These are phyloP conservation scores for Leucoraja erinaceus DNA, from an alignment of 2,113 vertebrate genomes.

Conservation along the genomic window DNA sequence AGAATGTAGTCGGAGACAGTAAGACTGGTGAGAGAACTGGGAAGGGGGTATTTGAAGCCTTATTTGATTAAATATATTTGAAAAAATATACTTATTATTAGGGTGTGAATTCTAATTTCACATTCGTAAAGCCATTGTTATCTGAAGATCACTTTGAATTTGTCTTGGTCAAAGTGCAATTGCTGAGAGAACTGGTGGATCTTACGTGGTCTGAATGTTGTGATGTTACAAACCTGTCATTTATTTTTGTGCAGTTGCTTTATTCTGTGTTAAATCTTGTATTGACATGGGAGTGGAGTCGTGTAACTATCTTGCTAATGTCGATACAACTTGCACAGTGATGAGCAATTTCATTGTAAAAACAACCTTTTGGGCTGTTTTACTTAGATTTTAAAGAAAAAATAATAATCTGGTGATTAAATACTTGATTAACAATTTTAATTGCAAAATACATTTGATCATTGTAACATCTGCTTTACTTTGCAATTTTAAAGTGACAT, in stretches of 20 bases:
- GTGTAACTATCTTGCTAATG: background rate
- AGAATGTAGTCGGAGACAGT: no score
- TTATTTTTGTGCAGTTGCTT: slow-evolving; percentile 3
- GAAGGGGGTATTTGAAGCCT: no score
- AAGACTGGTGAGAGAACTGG: no score
- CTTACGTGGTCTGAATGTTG: background rate
- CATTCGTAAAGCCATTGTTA: background rate
- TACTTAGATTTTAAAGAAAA: background rate
- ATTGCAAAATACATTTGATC: background rate
- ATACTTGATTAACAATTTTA: slow-evolving; percentile 16
- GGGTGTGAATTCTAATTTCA: background rate
- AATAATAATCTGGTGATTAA: background rate
- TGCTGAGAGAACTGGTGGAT: background rate
- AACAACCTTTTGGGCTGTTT: background rate
- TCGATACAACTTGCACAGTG: background rate
- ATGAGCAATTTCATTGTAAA: background rate
- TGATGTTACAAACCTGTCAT: background rate
- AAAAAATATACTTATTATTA: background rate
- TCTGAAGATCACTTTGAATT: background rate
- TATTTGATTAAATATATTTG: no score
- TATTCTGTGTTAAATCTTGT: background rate
- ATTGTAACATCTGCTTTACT: background rate
- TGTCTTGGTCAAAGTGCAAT: background rate
- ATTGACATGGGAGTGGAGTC: background rate
- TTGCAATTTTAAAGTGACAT: slow-evolving; percentile 20